A percentile compares a stretch with the other conserved stretches of the same genome.
Evolutionary conservation across 1,140 invertebrate genomes (phyloP).

Genomic region (Hypothenemus hampei): DNA sequence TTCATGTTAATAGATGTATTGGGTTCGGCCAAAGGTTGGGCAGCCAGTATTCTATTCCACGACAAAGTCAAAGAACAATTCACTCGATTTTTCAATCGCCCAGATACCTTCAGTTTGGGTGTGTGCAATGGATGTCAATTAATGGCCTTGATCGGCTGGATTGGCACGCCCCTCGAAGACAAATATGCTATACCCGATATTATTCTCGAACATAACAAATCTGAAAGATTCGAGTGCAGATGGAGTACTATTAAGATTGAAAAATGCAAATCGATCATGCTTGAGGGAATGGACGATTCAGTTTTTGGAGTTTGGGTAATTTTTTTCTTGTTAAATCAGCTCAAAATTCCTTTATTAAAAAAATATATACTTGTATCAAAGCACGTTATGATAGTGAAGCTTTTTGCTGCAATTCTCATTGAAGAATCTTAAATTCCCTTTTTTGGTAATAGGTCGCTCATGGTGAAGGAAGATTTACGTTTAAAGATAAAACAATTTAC

Average conservation of each 20-base stretch:
- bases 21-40: slow-evolving; percentile 97
- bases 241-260: slow-evolving; percentile 73
- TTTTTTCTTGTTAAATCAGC: neutral
- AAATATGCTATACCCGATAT: slow-evolving; percentile 54
- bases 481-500: slow-evolving; percentile 52
- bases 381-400: too few species aligned
- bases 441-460: slow-evolving; percentile 60
- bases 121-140: slow-evolving; percentile 98
- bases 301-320: slow-evolving; percentile 85
- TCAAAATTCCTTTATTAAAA: too few species aligned
- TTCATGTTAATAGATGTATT: slow-evolving; percentile 81
- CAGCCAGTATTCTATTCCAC: slow-evolving; percentile 79
- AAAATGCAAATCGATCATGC: slow-evolving; percentile 74
- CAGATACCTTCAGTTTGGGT: slow-evolving; percentile 90
- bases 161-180: slow-evolving; percentile 44
- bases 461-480: slow-evolving; percentile 80
- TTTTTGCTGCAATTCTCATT: too few species aligned
- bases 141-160: slow-evolving; percentile 82
- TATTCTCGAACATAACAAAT: slow-evolving; percentile 78
- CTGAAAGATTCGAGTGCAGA: slow-evolving; percentile 85
- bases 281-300: slow-evolving; percentile 78
- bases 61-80: slow-evolving; percentile 64
- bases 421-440: neutral
- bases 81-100: slow-evolving; percentile 61
- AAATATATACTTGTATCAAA: too few species aligned